Base-by-base conservation (phyloP, 2,797 vertebrate genomes). In the Babyrousa celebensis region DNA sequence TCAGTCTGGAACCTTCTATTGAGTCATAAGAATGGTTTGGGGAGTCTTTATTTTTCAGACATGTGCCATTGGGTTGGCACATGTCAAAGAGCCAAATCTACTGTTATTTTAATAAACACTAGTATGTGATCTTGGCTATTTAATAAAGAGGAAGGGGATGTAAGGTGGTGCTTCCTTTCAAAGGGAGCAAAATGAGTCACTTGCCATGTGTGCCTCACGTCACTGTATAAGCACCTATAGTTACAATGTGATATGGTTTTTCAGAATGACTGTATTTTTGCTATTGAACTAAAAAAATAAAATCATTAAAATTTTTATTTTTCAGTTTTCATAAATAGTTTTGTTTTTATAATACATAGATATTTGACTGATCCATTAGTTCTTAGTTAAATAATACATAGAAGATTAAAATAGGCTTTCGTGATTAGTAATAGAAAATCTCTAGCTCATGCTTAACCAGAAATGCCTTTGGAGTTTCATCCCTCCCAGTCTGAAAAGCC, bases 41-140 rank as follows among this genome's bases (percentile, higher is more conserved):
- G 16, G 21, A 79, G 20, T 85, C 63, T 91, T 91, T 88, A 72
- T 56, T 96, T 96, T 97, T 89, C 71, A 91, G 80, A 77, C 60
- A 89, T 65, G 15, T 95, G 86, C 88, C 32, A 68, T 56, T n/a
- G n/a, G 21, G 1, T 89, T 83, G 70, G 74, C 68, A 82, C 36
- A 56, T 88, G 78, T 94, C 68, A 85, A 79, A 82, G 87, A 91
- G 58, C 2, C 62, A 78, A 14, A 83, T 77, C 20, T 89, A 2
- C 62, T 90, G 80, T 70, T 91, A 80, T 88, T 91, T 94, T 77
- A 92, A 54, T 75, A 94, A 80, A 36, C 10, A 36, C 65, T 63
- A 75, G 2, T 91, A 27, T 85, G 58, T 83, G 79, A 74, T 74
- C 84, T 74, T 94, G 58, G 90, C 27, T 75, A 75, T n/a, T 77